Evolutionary conservation across 2,888 invertebrate genomes (phyloP).

Genomic region (Agrotis clavis): DNA sequence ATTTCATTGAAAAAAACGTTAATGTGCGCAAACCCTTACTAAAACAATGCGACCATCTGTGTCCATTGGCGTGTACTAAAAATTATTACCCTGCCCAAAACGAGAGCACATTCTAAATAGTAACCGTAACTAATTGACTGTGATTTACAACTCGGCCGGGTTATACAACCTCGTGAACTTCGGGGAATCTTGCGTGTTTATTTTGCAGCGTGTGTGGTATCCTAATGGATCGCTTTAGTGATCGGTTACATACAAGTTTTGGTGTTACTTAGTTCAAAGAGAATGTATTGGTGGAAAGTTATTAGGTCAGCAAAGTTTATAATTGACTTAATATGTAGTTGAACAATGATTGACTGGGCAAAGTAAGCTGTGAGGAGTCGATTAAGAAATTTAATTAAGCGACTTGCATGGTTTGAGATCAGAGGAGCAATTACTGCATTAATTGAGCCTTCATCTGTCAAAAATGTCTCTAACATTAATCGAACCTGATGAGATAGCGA

Average conservation of each 20-base stretch:
- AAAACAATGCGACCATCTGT: slow-evolving; percentile 65
- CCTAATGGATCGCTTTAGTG: slow-evolving; percentile 60
- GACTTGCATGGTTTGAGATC: not conserved
- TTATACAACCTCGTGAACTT: slow-evolving; percentile 75
- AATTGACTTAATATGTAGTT: slow-evolving; percentile 31
- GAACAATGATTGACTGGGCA: slow-evolving; percentile 40
- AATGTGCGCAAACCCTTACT: slow-evolving; percentile 49
- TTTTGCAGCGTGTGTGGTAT: slow-evolving; percentile 70
- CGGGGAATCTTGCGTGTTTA: slow-evolving; percentile 69
- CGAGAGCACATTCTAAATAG: slow-evolving; percentile 51
- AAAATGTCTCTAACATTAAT: not conserved
- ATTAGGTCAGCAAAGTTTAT: slow-evolving; percentile 32
- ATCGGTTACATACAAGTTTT: slow-evolving; percentile 49
- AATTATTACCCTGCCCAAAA: slow-evolving; percentile 60
- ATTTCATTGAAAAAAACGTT: slow-evolving; percentile 5
- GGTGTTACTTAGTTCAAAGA: slow-evolving; percentile 43
- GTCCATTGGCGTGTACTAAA: slow-evolving; percentile 63
- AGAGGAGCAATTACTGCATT: not conserved
- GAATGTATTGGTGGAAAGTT: slow-evolving; percentile 30
- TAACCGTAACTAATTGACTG: slow-evolving; percentile 77
- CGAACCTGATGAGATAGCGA: not conserved
- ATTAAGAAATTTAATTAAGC: slow-evolving; percentile 21
- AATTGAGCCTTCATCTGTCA: not conserved
- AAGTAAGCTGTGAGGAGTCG: slow-evolving; percentile 9
- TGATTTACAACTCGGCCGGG: slow-evolving; percentile 84